These are phyloP conservation scores for Caenorhabditis imperialis DNA, from an alignment of 2,888 invertebrate species.

Conservation along the genomic window DNA sequence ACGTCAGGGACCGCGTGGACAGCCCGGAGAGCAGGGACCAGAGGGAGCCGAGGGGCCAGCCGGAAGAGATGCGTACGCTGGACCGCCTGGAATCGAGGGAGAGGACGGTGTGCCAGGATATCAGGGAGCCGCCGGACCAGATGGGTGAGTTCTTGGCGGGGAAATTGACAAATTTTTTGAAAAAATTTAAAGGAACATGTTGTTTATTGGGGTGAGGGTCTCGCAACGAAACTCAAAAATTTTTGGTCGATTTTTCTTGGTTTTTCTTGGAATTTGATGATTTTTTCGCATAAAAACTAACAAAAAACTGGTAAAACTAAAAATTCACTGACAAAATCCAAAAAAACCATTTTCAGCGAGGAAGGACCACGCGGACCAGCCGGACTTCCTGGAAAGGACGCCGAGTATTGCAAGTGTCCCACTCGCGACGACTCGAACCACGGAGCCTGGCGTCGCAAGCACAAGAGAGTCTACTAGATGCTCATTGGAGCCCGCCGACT, in stretches of 20 bases:
- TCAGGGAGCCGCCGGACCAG: slow-evolving; percentile 67
- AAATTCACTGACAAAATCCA: too few species aligned
- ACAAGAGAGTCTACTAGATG: slow-evolving; percentile 46
- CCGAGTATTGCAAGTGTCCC: slow-evolving; percentile 72
- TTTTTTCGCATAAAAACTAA: too few species aligned
- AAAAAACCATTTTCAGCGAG: slow-evolving; percentile 43
- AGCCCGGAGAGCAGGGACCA: slow-evolving; percentile 66
- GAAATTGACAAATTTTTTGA: too few species aligned
- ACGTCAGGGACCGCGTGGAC: slow-evolving; percentile 68
- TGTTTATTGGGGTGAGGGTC: too few species aligned
- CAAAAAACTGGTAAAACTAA: too few species aligned
- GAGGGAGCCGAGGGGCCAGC: slow-evolving; percentile 60
- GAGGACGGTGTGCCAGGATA: slow-evolving; percentile 69
- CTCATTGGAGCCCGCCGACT: neutral
- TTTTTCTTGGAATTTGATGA: neutral
- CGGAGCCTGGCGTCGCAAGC: slow-evolving; percentile 40
- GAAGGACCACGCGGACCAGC: slow-evolving; percentile 60
- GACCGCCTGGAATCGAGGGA: slow-evolving; percentile 64
- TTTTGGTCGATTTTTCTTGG: neutral
- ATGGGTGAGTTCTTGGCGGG: slow-evolving; percentile 49
- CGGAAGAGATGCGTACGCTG: slow-evolving; percentile 58
- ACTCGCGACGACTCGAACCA: slow-evolving; percentile 56
- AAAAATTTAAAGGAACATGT: too few species aligned
- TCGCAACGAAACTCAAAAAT: too few species aligned
- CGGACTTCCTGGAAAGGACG: slow-evolving; percentile 65